phyloP scores from a whole-genome alignment of 2,797 vertebrate species.

The Urocyon cinereoargenteus region DNA sequence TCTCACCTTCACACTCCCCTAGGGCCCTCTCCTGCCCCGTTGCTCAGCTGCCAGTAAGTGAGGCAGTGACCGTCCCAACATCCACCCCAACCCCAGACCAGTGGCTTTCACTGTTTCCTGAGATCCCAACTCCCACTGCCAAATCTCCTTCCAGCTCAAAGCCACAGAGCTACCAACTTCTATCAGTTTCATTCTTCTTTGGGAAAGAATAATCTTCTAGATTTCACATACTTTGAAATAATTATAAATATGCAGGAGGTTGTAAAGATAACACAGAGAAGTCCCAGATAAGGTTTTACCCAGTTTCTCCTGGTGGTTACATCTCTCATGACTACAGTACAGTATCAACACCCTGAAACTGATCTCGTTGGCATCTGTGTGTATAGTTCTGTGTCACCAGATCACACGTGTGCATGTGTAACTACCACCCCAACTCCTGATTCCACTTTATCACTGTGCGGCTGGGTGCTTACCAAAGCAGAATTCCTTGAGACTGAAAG shows the following conservation, averaged over 20 bases:
- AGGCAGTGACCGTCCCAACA: background rate
- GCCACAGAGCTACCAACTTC: background rate
- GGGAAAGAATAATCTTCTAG: background rate
- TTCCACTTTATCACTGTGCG: background rate
- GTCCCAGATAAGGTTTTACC: background rate
- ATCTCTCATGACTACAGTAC: fast-evolving
- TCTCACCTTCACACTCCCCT: fast-evolving
- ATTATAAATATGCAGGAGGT: background rate
- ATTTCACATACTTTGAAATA: background rate
- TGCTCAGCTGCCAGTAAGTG: background rate
- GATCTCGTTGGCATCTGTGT: fast-evolving
- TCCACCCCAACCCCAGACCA: background rate
- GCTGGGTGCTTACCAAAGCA: background rate
- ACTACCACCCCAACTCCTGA: background rate
- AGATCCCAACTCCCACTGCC: background rate
- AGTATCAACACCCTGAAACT: background rate
- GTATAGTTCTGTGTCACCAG: fast-evolving
- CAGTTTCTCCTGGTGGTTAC: fast-evolving
- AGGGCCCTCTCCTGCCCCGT: fast-evolving
- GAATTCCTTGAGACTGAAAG: background rate
- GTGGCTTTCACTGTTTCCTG: background rate
- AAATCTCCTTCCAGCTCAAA: background rate
- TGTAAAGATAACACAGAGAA: background rate
- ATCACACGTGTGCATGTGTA: fast-evolving
- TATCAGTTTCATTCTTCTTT: background rate